Percentiles rank a stretch among this genome's conserved stretches.
These are phyloP conservation scores for Strigamia crassipes DNA, from an alignment of 2,888 invertebrate genomes.

Conservation along the genomic window DNA sequence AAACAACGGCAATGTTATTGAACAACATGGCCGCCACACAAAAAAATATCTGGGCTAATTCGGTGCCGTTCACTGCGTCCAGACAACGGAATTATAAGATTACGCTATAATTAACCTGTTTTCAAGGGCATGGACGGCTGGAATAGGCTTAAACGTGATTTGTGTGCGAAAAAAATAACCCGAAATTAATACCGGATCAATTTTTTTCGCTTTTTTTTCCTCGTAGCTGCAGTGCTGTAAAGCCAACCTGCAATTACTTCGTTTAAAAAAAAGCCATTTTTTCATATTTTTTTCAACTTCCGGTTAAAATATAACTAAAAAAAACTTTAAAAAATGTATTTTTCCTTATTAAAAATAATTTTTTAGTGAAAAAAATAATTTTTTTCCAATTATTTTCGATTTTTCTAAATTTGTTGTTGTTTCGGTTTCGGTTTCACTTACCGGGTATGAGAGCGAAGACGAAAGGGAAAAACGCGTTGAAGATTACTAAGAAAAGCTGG, in stretches of 20 bases:
- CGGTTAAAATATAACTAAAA: neutral
- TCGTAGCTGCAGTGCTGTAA: neutral
- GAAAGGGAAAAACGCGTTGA: neutral
- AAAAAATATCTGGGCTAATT: slow-evolving; percentile 27
- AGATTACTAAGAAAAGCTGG: neutral
- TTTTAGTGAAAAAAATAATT: too few relatives aligned
- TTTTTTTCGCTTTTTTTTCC: neutral
- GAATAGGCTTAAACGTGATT: slow-evolving; percentile 3
- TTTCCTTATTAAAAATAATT: too few relatives aligned
- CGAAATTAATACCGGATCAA: neutral
- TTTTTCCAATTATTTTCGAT: too few relatives aligned
- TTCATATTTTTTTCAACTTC: neutral
- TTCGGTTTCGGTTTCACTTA: neutral
- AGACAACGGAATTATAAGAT: slow-evolving; percentile 13
- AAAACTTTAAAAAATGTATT: neutral
- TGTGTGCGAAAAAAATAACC: neutral
- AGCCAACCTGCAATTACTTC: neutral
- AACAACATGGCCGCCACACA: too few relatives aligned
- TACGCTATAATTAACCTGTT: slow-evolving; percentile 26
- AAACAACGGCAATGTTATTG: too few relatives aligned
- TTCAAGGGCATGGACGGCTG: slow-evolving; percentile 29
- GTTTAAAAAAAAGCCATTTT: neutral
- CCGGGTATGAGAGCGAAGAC: neutral
- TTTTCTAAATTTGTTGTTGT: neutral
- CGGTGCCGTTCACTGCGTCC: neutral